phyloP scores from a whole-genome alignment of 2,888 invertebrate genomes.

The Sphecodes monilicornis region DNA sequence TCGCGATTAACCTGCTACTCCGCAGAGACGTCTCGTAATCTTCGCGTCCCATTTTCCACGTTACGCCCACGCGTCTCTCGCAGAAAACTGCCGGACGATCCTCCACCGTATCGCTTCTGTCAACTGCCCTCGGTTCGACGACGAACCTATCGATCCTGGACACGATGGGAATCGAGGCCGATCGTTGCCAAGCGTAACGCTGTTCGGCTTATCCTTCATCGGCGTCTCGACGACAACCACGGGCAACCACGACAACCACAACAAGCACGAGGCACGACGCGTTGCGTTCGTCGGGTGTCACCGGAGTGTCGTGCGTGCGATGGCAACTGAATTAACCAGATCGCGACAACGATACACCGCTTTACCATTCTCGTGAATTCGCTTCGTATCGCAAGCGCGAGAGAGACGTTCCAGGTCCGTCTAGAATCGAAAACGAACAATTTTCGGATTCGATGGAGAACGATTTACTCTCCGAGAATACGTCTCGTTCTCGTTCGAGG shows the following conservation, averaged over 20 bases:
- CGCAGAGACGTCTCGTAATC: slow-evolving; percentile 25
- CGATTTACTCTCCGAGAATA: not conserved
- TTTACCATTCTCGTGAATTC: slow-evolving; percentile 27
- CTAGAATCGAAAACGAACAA: not conserved
- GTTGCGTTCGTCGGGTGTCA: slow-evolving; percentile 52
- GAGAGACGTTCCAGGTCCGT: not conserved
- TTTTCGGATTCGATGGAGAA: not conserved
- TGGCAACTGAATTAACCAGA: slow-evolving; percentile 76
- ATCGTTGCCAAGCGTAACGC: slow-evolving; percentile 1
- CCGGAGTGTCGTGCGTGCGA: slow-evolving; percentile 49
- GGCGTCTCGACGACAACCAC: slow-evolving; percentile 21
- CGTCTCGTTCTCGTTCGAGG: not conserved
- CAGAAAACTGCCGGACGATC: slow-evolving; percentile 1
- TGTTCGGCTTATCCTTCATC: slow-evolving; percentile 69
- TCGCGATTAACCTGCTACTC: slow-evolving; percentile 28
- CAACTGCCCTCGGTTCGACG: not conserved
- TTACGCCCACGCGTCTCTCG: not conserved
- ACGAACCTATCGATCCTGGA: not conserved
- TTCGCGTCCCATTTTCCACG: slow-evolving; percentile 9
- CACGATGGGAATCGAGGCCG: not conserved
- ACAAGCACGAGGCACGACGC: slow-evolving; percentile 39
- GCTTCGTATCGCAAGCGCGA: not conserved
- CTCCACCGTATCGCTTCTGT: not conserved
- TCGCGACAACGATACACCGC: slow-evolving; percentile 58
- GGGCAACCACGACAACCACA: not conserved